Evolutionary conservation across 1,140 invertebrate species (phyloP).

Genomic region (Sycobia sp.): DNA sequence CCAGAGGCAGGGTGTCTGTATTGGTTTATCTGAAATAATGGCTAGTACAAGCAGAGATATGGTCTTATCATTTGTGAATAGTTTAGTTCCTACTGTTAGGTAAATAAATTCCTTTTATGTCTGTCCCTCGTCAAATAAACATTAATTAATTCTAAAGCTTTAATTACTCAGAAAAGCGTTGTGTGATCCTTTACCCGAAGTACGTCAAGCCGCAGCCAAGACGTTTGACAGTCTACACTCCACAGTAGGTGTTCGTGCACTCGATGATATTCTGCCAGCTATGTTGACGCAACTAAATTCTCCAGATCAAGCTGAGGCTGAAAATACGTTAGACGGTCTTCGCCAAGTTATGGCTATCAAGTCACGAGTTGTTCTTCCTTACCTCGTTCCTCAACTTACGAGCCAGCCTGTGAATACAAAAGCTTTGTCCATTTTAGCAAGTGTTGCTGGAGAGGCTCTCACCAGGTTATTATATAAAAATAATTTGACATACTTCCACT

Average conservation of each 20-base stretch:
- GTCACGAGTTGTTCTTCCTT: constrained; percentile 92
- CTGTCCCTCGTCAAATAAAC: no score
- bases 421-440: constrained; percentile 88
- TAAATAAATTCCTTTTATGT: constrained; percentile 37
- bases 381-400: constrained; percentile 93
- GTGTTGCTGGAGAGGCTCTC: constrained; percentile 91
- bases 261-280: constrained; percentile 96
- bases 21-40: constrained; percentile 98
- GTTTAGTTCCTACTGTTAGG: constrained; percentile 93
- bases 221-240: constrained; percentile 96
- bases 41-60: constrained; percentile 94
- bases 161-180: constrained; percentile 74
- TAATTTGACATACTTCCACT: no score
- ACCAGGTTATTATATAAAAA: constrained; percentile 59
- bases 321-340: constrained; percentile 90
- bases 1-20: constrained; percentile 97
- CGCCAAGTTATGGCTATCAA: constrained; percentile 97
- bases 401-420: constrained; percentile 87
- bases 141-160: no score
- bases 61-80: constrained; percentile 92
- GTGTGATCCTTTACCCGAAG: constrained; percentile 90
- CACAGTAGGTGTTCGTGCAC: constrained; percentile 89
- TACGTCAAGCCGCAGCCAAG: constrained; percentile 91
- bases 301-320: constrained; percentile 73
- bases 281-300: constrained; percentile 86